Evolutionary conservation across 2,888 invertebrate genomes (phyloP).

Genomic region (Galerucella calmariensis): DNA sequence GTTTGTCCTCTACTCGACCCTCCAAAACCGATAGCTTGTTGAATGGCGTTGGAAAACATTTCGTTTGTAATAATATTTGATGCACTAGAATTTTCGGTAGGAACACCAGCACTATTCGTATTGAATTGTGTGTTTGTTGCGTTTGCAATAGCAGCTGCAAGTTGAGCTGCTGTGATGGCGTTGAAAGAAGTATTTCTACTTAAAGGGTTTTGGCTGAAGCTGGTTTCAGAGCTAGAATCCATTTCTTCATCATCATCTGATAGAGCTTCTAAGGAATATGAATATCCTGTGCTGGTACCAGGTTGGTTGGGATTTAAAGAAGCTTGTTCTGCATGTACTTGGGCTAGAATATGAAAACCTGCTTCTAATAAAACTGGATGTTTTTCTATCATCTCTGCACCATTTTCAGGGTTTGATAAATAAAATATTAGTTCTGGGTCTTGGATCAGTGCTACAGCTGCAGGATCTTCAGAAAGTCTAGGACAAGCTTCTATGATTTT

Average conservation of each 20-base stretch:
- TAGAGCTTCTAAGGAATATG: slow-evolving; percentile 68
- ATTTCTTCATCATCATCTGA: slow-evolving; percentile 71
- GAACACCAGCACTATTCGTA: slow-evolving; percentile 53
- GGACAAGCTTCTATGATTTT: slow-evolving; percentile 79
- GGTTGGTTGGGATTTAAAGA: slow-evolving; percentile 68
- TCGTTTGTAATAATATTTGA: slow-evolving; percentile 74
- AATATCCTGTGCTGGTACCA: slow-evolving; percentile 65
- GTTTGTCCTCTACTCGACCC: slow-evolving; percentile 37
- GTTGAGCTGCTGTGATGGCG: slow-evolving; percentile 78
- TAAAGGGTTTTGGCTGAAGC: slow-evolving; percentile 54
- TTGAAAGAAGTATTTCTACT: slow-evolving; percentile 60
- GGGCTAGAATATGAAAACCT: slow-evolving; percentile 73
- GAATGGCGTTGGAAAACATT: slow-evolving; percentile 83
- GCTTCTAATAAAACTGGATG: slow-evolving; percentile 80
- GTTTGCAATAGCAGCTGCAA: slow-evolving; percentile 79
- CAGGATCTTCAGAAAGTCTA: slow-evolving; percentile 76
- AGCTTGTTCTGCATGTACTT: slow-evolving; percentile 65
- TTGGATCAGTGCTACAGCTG: slow-evolving; percentile 79
- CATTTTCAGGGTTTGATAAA: slow-evolving; percentile 75
- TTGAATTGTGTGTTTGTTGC: slow-evolving; percentile 61
- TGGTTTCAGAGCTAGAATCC: slow-evolving; percentile 63
- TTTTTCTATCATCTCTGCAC: slow-evolving; percentile 72
- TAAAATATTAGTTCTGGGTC: slow-evolving; percentile 81
- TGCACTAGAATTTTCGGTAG: slow-evolving; percentile 41
- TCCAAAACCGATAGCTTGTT: slow-evolving; percentile 70